These are phyloP conservation scores for Gymnarchus niloticus DNA, from an alignment of 2,113 vertebrate species.

Conservation along the genomic window DNA sequence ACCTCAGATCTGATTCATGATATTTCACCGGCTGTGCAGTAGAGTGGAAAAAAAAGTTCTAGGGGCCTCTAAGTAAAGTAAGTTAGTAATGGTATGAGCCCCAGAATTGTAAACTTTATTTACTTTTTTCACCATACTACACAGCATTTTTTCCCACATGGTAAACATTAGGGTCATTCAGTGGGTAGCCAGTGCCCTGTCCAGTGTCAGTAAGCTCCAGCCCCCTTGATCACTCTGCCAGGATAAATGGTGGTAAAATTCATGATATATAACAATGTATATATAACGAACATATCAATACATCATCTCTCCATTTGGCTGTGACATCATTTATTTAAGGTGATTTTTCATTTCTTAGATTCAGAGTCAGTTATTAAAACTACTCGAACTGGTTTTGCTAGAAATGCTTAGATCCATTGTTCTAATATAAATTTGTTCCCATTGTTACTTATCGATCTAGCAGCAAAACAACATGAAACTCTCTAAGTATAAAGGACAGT, in stretches of 20 bases:
- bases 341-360: background rate
- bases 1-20: background rate
- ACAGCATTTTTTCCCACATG: background rate
- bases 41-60: conserved; percentile 5
- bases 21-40: background rate
- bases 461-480: background rate
- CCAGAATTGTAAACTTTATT: background rate
- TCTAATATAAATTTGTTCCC: background rate
- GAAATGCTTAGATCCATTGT: background rate
- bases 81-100: background rate
- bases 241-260: background rate
- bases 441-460: background rate
- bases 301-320: background rate
- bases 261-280: background rate
- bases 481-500: background rate
- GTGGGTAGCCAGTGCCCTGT: background rate
- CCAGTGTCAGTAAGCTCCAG: background rate
- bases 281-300: background rate
- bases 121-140: background rate
- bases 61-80: background rate
- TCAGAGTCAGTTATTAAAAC: conserved; percentile 2
- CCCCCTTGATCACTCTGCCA: background rate
- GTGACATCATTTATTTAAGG: no score
- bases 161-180: background rate
- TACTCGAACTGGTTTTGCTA: background rate